Conservation (phyloP, 2,797 vertebrate species). For the Picus viridis region DNA sequence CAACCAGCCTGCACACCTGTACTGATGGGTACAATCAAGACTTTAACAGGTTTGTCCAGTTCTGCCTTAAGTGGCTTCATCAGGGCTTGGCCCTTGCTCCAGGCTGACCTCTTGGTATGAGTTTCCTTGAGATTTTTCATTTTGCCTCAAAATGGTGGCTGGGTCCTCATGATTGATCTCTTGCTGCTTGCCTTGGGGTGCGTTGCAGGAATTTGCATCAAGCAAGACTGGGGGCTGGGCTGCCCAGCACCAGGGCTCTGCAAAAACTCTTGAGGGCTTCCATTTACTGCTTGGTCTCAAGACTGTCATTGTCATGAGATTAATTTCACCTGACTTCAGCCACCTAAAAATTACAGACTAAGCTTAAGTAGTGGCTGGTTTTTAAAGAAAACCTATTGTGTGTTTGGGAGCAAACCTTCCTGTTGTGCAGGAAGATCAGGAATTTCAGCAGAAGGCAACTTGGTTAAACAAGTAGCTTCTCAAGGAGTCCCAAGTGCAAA, state of each 20-base stretch:
- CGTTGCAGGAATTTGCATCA: background rate
- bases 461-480: background rate
- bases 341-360: slow-evolving; percentile 3
- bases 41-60: slow-evolving; percentile 34
- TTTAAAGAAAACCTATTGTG: background rate
- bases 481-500: background rate
- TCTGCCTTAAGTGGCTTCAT: background rate
- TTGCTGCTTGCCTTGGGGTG: background rate
- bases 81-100: background rate
- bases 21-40: background rate
- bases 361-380: background rate
- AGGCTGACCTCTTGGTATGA: background rate
- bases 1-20: background rate
- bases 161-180: background rate
- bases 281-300: background rate
- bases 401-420: background rate
- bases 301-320: background rate
- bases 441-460: background rate
- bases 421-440: slow-evolving; percentile 53
- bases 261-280: background rate
- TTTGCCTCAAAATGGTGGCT: background rate
- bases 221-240: background rate
- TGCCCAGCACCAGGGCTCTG: background rate
- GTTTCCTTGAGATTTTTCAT: background rate
- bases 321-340: background rate